phyloP scores from a whole-genome alignment of 2,113 vertebrate genomes.

The Ibidorhyncha struthersii region DNA sequence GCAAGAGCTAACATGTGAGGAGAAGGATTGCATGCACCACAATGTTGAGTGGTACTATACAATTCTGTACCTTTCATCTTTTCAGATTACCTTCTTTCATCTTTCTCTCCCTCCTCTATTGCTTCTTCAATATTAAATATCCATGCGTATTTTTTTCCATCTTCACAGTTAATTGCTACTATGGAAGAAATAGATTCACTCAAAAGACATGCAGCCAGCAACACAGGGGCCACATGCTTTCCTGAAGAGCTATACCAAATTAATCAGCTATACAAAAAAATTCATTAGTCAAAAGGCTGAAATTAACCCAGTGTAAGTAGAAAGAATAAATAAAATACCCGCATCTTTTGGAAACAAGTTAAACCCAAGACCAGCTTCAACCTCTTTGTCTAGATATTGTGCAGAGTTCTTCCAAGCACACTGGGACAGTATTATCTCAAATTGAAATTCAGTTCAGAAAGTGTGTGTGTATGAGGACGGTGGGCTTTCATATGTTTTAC shows the following conservation, averaged over 20 bases:
- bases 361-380: not conserved
- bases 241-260: not conserved
- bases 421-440: not conserved
- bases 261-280: not conserved
- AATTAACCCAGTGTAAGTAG: not conserved
- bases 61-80: not conserved
- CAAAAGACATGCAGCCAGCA: not conserved
- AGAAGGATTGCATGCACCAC: not conserved
- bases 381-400: not conserved
- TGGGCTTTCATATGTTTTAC: not conserved
- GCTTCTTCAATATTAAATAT: not conserved
- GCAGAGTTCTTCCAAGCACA: not conserved
- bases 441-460: not conserved
- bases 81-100: not conserved
- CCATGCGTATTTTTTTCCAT: not conserved
- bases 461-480: not conserved
- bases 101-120: not conserved
- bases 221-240: not conserved
- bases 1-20: not conserved
- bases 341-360: not conserved
- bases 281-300: not conserved
- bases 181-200: not conserved
- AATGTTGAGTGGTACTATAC: not conserved
- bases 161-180: not conserved
- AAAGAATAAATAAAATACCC: not conserved